These are phyloP conservation scores for Hymenochirus boettgeri DNA, from an alignment of 2,113 vertebrate genomes.

Conservation along the genomic window DNA sequence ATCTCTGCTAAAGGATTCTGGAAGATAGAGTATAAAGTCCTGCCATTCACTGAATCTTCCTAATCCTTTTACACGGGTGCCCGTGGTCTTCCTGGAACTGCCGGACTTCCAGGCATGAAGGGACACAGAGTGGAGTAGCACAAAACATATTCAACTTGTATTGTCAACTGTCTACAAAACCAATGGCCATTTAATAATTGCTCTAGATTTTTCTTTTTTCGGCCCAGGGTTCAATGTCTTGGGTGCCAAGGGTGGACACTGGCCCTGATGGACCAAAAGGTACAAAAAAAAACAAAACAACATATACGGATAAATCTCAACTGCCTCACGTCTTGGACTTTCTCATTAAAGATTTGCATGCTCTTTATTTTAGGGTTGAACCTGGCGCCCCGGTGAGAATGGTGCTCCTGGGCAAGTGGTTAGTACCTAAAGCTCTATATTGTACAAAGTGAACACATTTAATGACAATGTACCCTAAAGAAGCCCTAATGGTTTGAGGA, in stretches of 20 bases:
- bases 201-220: conserved; percentile 20
- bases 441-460: too few relatives aligned
- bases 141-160: not conserved
- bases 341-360: conserved; percentile 18
- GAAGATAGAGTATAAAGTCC: too few relatives aligned
- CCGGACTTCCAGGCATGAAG: conserved; percentile 95
- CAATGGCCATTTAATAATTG: not conserved
- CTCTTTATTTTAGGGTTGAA: conserved; percentile 76
- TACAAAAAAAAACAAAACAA: conserved; percentile 45
- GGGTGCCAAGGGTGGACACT: conserved; percentile 90
- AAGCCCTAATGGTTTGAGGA: too few relatives aligned
- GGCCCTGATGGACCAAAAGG: conserved; percentile 96
- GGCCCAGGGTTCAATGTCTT: conserved; percentile 88
- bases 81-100: conserved; percentile 93
- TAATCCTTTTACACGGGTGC: conserved; percentile 75
- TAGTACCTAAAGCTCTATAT: conserved; percentile 44
- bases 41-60: rapidly evolving
- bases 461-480: too few relatives aligned
- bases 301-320: too few relatives aligned
- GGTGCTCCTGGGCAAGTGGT: conserved; percentile 87
- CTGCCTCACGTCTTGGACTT: not conserved
- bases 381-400: conserved; percentile 80
- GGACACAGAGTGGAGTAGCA: conserved; percentile 91
- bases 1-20: not conserved
- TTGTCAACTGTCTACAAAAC: not conserved